A percentile compares a stretch with the other conserved stretches of the same genome.
These are phyloP conservation scores for Catostylus mosaicus DNA, from an alignment of 30 jellyfish, hydroid and myxozoan species.

Conservation along the genomic window DNA sequence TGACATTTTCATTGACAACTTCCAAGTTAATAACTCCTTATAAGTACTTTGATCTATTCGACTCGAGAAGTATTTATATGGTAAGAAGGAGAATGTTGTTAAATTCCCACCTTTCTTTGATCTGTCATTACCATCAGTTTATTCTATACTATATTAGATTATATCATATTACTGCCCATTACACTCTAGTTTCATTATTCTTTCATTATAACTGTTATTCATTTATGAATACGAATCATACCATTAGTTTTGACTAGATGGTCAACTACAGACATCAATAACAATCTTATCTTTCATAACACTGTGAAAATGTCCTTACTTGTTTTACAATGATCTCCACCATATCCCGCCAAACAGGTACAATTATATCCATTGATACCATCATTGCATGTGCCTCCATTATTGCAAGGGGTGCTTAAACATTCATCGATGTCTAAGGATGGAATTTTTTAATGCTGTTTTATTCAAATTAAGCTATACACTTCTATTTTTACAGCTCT, in stretches of 20 bases:
- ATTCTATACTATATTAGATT: neutral
- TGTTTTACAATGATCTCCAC: constrained; percentile 7
- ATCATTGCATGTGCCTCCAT: constrained; percentile 13
- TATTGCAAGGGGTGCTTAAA: constrained; percentile 29
- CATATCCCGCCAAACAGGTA: constrained; percentile 1
- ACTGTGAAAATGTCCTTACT: neutral
- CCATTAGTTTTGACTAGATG: neutral
- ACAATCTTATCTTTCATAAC: neutral
- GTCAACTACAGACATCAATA: neutral
- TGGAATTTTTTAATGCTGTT: neutral
- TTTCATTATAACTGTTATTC: neutral
- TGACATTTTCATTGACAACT: neutral
- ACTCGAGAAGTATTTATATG: no score
- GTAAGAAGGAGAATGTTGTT: neutral
- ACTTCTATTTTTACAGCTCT: neutral
- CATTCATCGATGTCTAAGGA: constrained; percentile 15
- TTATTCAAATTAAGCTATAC: neutral
- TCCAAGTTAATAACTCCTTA: neutral
- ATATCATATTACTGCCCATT: no score
- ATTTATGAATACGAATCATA: neutral
- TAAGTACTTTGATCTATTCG: neutral
- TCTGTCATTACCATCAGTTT: neutral
- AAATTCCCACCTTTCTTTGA: neutral
- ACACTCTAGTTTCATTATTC: no score
- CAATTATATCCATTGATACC: constrained; percentile 9